A percentile compares a stretch with the other conserved stretches of the same genome.
phyloP scores from a whole-genome alignment of 2,113 vertebrate species.

The Alligator mississippiensis region DNA sequence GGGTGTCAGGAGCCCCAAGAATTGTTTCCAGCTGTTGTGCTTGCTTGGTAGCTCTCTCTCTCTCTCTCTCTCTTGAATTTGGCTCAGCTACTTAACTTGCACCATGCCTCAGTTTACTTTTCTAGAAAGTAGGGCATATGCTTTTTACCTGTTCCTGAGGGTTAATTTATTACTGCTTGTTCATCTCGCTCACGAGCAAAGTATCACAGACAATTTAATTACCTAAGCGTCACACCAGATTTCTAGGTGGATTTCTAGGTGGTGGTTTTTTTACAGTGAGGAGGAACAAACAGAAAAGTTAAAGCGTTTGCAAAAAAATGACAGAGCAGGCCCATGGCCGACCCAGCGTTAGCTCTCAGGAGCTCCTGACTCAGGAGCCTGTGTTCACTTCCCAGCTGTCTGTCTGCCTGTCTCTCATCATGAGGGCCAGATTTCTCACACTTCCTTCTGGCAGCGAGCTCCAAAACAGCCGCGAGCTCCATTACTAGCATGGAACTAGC shows the following conservation, averaged over 20 bases:
- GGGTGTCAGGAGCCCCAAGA: not conserved
- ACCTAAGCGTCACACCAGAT: not conserved
- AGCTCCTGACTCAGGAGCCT: too few species aligned
- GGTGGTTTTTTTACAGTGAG: not conserved
- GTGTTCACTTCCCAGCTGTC: not conserved
- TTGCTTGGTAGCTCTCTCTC: not conserved
- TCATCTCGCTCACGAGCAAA: not conserved
- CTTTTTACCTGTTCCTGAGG: rapidly evolving
- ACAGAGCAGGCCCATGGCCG: not conserved
- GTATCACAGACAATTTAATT: not conserved
- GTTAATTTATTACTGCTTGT: not conserved
- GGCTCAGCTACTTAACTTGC: not conserved
- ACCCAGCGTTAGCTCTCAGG: not conserved
- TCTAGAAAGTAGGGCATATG: not conserved
- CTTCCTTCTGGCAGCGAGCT: too few species aligned
- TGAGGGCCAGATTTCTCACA: not conserved
- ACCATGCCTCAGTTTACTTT: not conserved
- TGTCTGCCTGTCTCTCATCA: not conserved
- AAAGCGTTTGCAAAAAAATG: not conserved
- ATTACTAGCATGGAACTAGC: too few species aligned
- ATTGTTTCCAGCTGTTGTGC: too few species aligned
- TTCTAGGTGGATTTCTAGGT: rapidly evolving
- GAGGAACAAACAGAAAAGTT: not conserved
- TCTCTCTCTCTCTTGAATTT: rapidly evolving
- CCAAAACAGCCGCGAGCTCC: too few species aligned